Percentiles rank a stretch among this genome's conserved stretches.
Conservation (phyloP, 2,888 invertebrate species). For the Tanaodytes sp. region DNA sequence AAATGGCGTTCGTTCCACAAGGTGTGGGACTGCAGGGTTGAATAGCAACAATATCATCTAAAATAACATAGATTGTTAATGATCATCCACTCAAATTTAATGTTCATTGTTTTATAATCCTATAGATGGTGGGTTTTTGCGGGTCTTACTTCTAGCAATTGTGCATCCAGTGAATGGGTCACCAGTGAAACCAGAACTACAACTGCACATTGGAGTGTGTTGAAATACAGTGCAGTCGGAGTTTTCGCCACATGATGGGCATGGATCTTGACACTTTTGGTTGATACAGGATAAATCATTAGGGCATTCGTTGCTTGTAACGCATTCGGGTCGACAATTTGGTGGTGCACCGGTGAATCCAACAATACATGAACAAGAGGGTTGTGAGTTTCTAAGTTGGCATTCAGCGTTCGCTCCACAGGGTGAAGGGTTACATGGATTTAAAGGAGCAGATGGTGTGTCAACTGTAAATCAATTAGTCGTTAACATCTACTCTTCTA, state of each 20-base stretch:
- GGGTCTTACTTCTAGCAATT: neutral
- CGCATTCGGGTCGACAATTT: constrained; percentile 80
- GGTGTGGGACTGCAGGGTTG: constrained; percentile 83
- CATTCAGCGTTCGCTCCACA: constrained; percentile 75
- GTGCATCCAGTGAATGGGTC: constrained; percentile 77
- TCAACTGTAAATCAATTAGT: too few relatives aligned
- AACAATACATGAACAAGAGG: constrained; percentile 79
- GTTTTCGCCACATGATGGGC: constrained; percentile 74
- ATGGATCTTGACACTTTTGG: constrained; percentile 81
- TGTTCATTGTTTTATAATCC: too few relatives aligned
- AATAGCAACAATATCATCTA: constrained; percentile 73
- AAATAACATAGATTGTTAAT: neutral
- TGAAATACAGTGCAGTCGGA: constrained; percentile 76
- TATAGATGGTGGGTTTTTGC: too few relatives aligned
- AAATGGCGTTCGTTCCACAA: constrained; percentile 86
- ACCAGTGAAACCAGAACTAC: constrained; percentile 76
- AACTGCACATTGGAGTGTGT: constrained; percentile 80
- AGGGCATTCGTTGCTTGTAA: constrained; percentile 80
- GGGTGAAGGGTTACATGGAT: constrained; percentile 1
- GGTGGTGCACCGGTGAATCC: constrained; percentile 79
- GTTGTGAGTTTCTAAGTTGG: constrained; percentile 75
- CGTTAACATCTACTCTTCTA: too few relatives aligned
- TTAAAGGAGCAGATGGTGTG: too few relatives aligned
- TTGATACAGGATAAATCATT: constrained; percentile 80
- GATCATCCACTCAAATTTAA: too few relatives aligned